These are phyloP conservation scores for Chloebia gouldiae DNA, from an alignment of 2,113 vertebrate species.

Conservation along the genomic window DNA sequence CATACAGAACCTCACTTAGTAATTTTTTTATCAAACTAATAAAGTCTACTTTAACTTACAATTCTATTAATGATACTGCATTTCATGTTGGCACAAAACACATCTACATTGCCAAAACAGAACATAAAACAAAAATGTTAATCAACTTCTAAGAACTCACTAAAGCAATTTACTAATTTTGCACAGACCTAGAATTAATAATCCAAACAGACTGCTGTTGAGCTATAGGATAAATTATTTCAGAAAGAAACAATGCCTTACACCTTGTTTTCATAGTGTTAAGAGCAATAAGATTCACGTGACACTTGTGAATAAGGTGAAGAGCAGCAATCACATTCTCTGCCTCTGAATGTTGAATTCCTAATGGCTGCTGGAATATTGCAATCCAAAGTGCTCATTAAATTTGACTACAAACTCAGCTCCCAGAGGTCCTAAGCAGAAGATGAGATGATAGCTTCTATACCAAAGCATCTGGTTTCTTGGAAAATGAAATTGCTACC, in stretches of 20 bases:
- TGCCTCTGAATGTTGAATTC: not conserved
- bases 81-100: not conserved
- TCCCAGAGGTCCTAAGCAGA: not conserved
- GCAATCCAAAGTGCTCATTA: not conserved
- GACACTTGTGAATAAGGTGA: not conserved
- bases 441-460: not conserved
- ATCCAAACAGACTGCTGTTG: not conserved
- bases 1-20: not conserved
- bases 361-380: not conserved
- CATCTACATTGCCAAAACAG: not conserved
- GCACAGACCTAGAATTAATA: not conserved
- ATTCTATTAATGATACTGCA: not conserved
- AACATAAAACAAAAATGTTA: not conserved
- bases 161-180: not conserved
- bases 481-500: not conserved
- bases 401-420: not conserved
- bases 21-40: not conserved
- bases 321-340: not conserved
- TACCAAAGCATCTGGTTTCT: not conserved
- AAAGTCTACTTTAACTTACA: not conserved
- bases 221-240: not conserved
- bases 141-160: not conserved
- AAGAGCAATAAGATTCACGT: rapidly evolving
- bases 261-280: not conserved
- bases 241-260: not conserved